phyloP scores from a whole-genome alignment of 2,797 vertebrate species.

The Manis crassicaudata region DNA sequence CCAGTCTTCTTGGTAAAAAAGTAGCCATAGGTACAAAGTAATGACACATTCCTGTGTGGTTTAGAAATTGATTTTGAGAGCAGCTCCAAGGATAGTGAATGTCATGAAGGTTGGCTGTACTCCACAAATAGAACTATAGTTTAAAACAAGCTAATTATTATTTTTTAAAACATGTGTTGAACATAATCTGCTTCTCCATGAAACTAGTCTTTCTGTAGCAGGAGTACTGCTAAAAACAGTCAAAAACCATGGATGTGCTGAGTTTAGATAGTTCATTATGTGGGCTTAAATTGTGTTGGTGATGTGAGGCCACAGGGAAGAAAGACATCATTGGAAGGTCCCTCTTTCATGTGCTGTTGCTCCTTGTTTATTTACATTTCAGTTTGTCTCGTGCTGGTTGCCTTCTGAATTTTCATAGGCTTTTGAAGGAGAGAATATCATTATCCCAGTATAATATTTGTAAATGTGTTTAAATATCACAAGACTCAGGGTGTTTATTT shows the following conservation, averaged over 20 bases:
- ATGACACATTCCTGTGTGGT: not conserved
- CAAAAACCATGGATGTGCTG: not conserved
- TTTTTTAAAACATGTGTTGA: not conserved
- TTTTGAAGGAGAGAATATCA: not conserved
- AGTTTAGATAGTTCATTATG: not conserved
- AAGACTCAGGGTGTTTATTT: not conserved
- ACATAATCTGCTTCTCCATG: not conserved
- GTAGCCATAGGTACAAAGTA: not conserved
- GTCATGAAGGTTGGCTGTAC: not conserved
- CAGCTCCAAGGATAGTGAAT: not conserved
- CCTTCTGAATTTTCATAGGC: not conserved
- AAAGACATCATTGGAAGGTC: too few relatives aligned
- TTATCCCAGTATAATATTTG: not conserved
- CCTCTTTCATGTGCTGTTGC: not conserved
- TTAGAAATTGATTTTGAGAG: not conserved
- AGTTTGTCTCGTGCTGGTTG: not conserved
- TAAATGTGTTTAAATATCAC: not conserved
- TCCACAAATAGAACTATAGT: not conserved
- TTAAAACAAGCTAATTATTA: not conserved
- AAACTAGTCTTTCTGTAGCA: not conserved
- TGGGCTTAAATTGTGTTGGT: not conserved
- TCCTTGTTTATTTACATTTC: not conserved
- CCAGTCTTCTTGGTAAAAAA: not conserved
- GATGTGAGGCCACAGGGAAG: not conserved
- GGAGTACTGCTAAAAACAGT: too few relatives aligned